Evolutionary conservation across 1,140 invertebrate species (phyloP), one percentile per base, ranked within the genome.

Genomic region (Oreohelix idahoensis): DNA sequence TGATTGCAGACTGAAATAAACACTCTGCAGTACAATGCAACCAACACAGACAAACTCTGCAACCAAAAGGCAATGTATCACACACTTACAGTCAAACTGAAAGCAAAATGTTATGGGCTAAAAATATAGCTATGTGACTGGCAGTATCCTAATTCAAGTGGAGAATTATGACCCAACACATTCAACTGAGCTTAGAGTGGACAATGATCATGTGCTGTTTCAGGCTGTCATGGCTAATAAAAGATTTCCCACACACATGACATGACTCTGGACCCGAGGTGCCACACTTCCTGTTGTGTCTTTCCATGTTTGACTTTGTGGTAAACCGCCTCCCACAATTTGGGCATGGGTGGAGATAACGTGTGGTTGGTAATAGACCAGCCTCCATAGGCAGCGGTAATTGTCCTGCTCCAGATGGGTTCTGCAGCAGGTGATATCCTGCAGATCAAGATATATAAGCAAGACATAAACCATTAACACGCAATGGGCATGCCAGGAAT

Each of bases 291-390:
- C 26, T 73, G 35, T 76, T 42, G 74, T 76, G 74, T 35, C 74
- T 76, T 29, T 76, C 74, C 74, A 76, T 76, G 32, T 76, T 76
- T 45, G 32, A 76, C 45, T 76, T 76, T n/a, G 74, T 76, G 17
- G 74, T 76, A 35, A 49, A 76, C 45, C 74, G 13, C 29, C 42
- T 51, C 11, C 74, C 74, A 76, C 74, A 76, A 1, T 23, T 17
- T 15, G 74, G 74, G 29, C 74, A 76, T 4, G 38, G 5, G 29
- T 76, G 42, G 29, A 76, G 15, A 29, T 76, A 76, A 32, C 74
- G 42, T 15, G 74, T 76, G 29, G 42, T 76, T 15, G 45, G 29
- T 35, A 39, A 35, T 35, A 49, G 42, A 45, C 74, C 74, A n/a
- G 49, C 20, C 15, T 45, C 74, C 15, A n/a, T 73, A 32, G 35